Evolutionary conservation across 2,797 vertebrate genomes (phyloP).

Genomic region (Aselliscus stoliczkanus): DNA sequence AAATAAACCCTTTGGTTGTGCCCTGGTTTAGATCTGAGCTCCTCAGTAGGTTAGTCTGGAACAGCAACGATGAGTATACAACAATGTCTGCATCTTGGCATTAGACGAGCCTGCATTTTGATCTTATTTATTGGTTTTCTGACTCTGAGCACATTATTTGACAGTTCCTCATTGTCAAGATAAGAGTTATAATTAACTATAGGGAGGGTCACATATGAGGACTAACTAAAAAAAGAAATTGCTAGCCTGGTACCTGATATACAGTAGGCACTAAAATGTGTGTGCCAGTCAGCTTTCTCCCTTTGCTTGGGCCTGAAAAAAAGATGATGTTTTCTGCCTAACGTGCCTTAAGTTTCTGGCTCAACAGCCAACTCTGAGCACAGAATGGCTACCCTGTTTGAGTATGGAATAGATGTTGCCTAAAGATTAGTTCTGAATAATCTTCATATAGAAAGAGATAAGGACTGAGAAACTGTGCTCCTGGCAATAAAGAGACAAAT

Average conservation of each 20-base stretch:
- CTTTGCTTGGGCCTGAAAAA: not conserved
- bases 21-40: not conserved
- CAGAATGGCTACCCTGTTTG: not conserved
- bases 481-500: not conserved
- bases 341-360: not conserved
- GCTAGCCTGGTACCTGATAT: not conserved
- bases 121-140: not conserved
- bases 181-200: not conserved
- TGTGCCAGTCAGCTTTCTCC: not conserved
- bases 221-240: conserved; percentile 5
- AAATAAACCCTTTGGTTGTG: not conserved
- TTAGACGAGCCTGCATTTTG: not conserved
- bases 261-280: not conserved
- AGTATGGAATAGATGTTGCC: not conserved
- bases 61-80: not conserved
- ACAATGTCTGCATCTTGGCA: not conserved
- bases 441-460: not conserved
- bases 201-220: not conserved
- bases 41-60: not conserved
- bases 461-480: not conserved
- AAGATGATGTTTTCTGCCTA: not conserved
- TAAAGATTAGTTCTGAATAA: not conserved
- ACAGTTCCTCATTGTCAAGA: not conserved
- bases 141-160: not conserved
- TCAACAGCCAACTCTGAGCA: not conserved